These are phyloP conservation scores for Hydriomena furcata DNA, from an alignment of 2,888 invertebrate genomes.

Conservation along the genomic window DNA sequence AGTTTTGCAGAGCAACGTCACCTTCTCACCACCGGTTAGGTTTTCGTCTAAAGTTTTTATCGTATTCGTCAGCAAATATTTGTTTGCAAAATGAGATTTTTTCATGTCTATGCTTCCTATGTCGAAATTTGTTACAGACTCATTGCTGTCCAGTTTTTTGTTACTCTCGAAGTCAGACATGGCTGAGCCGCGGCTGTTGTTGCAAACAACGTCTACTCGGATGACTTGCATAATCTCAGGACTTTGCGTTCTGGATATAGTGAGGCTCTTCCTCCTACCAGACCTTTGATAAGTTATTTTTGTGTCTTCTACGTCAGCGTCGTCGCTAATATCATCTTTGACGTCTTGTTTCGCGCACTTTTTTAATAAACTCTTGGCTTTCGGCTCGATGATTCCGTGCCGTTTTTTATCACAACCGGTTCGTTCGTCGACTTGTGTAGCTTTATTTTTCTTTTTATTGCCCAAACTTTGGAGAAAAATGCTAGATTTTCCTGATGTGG, in stretches of 20 bases:
- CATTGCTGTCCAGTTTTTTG: conserved; percentile 38
- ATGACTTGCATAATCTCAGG: conserved; percentile 78
- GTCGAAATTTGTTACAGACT: conserved; percentile 33
- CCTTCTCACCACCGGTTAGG: conserved; percentile 67
- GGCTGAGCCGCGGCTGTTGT: conserved; percentile 50
- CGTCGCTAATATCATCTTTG: conserved; percentile 36
- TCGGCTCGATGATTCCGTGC: conserved; percentile 36
- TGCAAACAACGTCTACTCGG: conserved; percentile 76
- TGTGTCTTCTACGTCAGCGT: conserved; percentile 47
- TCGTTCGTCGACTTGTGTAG: conserved; percentile 50
- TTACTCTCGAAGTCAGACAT: conserved; percentile 57
- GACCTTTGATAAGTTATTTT: conserved; percentile 62
- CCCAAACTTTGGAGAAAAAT: conserved; percentile 47
- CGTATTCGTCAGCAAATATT: conserved; percentile 70
- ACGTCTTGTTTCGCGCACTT: conserved; percentile 31
- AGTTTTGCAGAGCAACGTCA: conserved; percentile 75
- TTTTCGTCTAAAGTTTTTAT: conserved; percentile 68
- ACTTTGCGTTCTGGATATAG: conserved; percentile 71
- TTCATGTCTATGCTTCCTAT: conserved; percentile 45
- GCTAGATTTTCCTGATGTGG: conserved; percentile 65
- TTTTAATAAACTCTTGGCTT: conserved; percentile 38
- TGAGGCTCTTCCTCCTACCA: conserved; percentile 71
- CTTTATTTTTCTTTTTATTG: conserved; percentile 57
- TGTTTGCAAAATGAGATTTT: conserved; percentile 56
- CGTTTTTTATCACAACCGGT: conserved; percentile 40